Percentiles rank a stretch among this genome's conserved stretches.
phyloP scores from a whole-genome alignment of 2,797 vertebrate genomes.

The Columba guinea region DNA sequence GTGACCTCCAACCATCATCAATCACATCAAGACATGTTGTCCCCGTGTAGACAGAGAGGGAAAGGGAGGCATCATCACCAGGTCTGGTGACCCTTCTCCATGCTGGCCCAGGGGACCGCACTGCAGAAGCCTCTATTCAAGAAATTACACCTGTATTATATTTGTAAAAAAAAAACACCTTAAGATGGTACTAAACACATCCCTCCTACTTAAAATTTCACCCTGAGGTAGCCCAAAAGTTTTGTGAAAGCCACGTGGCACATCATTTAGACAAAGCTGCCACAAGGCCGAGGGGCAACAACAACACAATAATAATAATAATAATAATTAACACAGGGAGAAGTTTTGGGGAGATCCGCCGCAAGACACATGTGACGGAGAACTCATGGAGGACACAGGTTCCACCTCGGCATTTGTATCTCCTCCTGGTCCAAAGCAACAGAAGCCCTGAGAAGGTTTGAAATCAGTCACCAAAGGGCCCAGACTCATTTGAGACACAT shows the following conservation, averaged over 20 bases:
- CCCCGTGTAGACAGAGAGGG: neutral
- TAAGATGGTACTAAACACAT: neutral
- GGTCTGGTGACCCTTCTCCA: neutral
- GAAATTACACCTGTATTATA: neutral
- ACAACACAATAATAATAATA: neutral
- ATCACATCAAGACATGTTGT: neutral
- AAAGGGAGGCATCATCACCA: fast-evolving
- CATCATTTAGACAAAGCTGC: slow-evolving; percentile 37
- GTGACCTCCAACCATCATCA: neutral
- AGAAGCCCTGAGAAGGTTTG: neutral
- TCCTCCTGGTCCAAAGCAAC: neutral
- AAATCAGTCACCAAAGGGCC: slow-evolving; percentile 19
- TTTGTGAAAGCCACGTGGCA: neutral
- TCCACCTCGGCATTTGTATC: fast-evolving
- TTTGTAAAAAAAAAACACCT: neutral
- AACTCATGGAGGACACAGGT: fast-evolving
- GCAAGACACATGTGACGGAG: neutral
- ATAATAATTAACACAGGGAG: neutral
- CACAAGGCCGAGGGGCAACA: neutral
- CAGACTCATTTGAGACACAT: slow-evolving; percentile 6
- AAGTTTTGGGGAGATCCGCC: neutral
- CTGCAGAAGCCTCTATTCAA: neutral
- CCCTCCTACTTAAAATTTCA: neutral
- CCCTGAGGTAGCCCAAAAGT: neutral
- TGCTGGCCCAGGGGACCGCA: neutral